Conservation (phyloP, 2,113 vertebrate genomes). For the Cynoglossus semilaevis region DNA sequence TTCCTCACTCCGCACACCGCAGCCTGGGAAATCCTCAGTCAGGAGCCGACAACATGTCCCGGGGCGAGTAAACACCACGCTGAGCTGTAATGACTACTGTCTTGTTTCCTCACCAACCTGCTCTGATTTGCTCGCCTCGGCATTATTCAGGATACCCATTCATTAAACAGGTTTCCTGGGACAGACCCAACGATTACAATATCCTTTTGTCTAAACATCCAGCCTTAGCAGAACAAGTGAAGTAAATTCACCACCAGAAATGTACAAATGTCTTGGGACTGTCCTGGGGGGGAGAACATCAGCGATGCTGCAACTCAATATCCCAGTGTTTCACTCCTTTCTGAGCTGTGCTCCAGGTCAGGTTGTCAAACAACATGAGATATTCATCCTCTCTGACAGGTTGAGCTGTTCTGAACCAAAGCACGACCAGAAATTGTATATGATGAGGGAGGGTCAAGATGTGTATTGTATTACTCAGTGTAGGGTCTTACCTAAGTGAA, state of each 20-base stretch:
- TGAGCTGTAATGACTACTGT: conserved; percentile 52
- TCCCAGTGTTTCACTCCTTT: conserved; percentile 6
- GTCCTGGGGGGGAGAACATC: conserved; percentile 7
- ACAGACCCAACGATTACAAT: conserved; percentile 40
- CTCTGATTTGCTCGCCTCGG: conserved; percentile 39
- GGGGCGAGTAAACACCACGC: conserved; percentile 39
- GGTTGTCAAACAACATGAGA: conserved; percentile 19
- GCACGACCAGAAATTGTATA: not conserved
- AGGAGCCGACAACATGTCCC: conserved; percentile 23
- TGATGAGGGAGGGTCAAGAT: conserved; percentile 10
- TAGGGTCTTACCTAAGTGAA: no score
- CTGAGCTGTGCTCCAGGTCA: conserved; percentile 2
- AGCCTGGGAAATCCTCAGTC: conserved; percentile 43
- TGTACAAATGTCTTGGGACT: conserved; percentile 34
- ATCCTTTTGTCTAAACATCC: conserved; percentile 37
- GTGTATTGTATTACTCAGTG: no score
- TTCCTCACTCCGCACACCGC: conserved; percentile 13
- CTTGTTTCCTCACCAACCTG: conserved; percentile 51
- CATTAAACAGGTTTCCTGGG: conserved; percentile 23
- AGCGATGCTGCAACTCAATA: conserved; percentile 20
- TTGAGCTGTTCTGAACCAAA: not conserved
- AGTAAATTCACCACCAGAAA: conserved; percentile 32
- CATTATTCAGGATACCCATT: conserved; percentile 7
- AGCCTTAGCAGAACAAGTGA: conserved; percentile 7
- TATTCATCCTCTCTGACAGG: conserved; percentile 17